Conservation (phyloP, 2,888 invertebrate genomes). For the Papilio protenor region DNA sequence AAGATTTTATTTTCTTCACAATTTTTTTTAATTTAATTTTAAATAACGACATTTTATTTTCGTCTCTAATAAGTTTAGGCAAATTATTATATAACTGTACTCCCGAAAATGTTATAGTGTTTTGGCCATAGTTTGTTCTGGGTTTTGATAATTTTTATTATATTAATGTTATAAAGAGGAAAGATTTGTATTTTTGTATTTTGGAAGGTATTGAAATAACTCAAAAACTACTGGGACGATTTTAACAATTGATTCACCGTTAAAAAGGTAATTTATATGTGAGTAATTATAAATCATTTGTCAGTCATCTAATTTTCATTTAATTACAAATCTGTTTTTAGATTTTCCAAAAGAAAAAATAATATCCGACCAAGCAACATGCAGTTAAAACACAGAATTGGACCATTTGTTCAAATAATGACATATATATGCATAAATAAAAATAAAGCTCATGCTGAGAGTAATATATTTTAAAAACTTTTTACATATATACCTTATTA, state of each 20-base stretch:
- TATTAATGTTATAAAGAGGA: too few species aligned
- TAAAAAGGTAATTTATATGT: too few species aligned
- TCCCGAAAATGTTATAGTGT: not conserved
- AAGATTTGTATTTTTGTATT: too few species aligned
- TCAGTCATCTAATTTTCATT: not conserved
- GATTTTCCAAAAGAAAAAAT: constrained; percentile 16
- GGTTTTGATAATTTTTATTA: not conserved
- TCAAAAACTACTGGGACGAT: too few species aligned
- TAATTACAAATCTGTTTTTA: not conserved
- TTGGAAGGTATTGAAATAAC: too few species aligned
- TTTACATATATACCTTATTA: not conserved
- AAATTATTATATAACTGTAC: too few species aligned
- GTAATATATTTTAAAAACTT: not conserved
- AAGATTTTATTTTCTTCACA: too few species aligned
- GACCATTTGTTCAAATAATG: not conserved
- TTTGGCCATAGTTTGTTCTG: not conserved
- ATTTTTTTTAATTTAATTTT: too few species aligned
- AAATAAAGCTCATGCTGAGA: not conserved
- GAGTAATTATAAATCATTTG: too few species aligned
- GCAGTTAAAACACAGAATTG: constrained; percentile 52
- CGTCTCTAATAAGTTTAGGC: too few species aligned
- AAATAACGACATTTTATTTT: too few species aligned
- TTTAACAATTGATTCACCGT: too few species aligned
- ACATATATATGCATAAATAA: not conserved
- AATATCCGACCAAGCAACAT: constrained; percentile 49